Percentiles rank a stretch among this genome's conserved stretches.
phyloP scores from a whole-genome alignment of 92 coral and sea anemone genomes.

The Palythoa grandis region DNA sequence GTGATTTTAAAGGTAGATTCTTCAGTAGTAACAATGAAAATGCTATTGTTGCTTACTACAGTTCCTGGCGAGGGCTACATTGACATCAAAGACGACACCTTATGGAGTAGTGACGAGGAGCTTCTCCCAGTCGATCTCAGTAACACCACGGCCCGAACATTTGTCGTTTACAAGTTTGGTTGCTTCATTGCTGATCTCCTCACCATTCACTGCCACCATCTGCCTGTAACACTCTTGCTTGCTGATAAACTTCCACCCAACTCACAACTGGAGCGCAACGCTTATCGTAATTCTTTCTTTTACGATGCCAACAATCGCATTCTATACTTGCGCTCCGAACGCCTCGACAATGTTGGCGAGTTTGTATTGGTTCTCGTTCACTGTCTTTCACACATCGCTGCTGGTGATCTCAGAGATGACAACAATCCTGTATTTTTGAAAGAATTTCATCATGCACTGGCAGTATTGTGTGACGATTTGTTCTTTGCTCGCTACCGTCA shows the following conservation, averaged over 20 bases:
- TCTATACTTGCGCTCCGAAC: conserved; percentile 87
- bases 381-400: conserved; percentile 93
- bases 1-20: no score
- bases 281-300: conserved; percentile 97
- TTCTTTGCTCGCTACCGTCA: conserved; percentile 99
- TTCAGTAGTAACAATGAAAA: background rate
- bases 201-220: conserved; percentile 92
- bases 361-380: conserved; percentile 91
- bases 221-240: conserved; percentile 91
- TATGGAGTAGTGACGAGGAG: conserved; percentile 90
- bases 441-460: conserved; percentile 96
- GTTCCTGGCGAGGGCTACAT: conserved; percentile 92
- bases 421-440: conserved; percentile 92
- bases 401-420: conserved; percentile 95
- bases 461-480: conserved; percentile 95
- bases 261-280: conserved; percentile 86
- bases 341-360: conserved; percentile 98
- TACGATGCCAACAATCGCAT: conserved; percentile 96
- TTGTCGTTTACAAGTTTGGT: conserved; percentile 97
- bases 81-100: conserved; percentile 98
- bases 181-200: conserved; percentile 93
- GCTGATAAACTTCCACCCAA: conserved; percentile 98
- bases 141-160: conserved; percentile 87
- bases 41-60: background rate
- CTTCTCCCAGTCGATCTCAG: conserved; percentile 96